Conservation (phyloP, 2,113 vertebrate species). For the Clarias magur region DNA sequence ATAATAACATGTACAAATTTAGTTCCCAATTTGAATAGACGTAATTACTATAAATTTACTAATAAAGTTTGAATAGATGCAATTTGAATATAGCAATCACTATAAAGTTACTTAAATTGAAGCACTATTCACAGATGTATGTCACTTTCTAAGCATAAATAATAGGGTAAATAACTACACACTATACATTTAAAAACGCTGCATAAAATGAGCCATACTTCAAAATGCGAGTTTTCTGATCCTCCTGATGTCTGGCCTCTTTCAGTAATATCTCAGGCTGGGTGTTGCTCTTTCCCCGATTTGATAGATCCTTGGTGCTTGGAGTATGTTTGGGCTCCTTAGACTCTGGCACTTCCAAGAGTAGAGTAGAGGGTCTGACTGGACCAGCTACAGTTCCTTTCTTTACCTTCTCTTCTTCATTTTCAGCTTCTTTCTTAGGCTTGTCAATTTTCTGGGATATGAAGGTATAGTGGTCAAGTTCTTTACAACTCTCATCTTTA, state of each 20-base stretch:
- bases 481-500: slow-evolving; percentile 73
- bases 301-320: slow-evolving; percentile 49
- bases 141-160: not conserved
- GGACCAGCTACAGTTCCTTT: slow-evolving; percentile 33
- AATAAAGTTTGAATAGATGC: too few relatives aligned
- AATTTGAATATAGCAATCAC: not conserved
- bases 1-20: not conserved
- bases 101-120: not conserved
- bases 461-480: slow-evolving; percentile 74
- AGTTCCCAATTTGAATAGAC: not conserved
- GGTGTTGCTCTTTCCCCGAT: slow-evolving; percentile 79
- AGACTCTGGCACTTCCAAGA: slow-evolving; percentile 45
- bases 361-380: slow-evolving; percentile 53
- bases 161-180: not conserved
- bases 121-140: not conserved
- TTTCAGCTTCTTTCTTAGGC: slow-evolving; percentile 66
- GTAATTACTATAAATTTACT: not conserved
- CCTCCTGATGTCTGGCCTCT: slow-evolving; percentile 42
- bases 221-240: slow-evolving; percentile 48
- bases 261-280: slow-evolving; percentile 54
- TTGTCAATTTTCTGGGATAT: slow-evolving; percentile 70
- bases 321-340: slow-evolving; percentile 58
- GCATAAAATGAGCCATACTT: slow-evolving; percentile 58
- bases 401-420: not conserved
- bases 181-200: not conserved